These are phyloP conservation scores for Penaeus monodon DNA, from an alignment of 2,888 invertebrate species.

Conservation along the genomic window DNA sequence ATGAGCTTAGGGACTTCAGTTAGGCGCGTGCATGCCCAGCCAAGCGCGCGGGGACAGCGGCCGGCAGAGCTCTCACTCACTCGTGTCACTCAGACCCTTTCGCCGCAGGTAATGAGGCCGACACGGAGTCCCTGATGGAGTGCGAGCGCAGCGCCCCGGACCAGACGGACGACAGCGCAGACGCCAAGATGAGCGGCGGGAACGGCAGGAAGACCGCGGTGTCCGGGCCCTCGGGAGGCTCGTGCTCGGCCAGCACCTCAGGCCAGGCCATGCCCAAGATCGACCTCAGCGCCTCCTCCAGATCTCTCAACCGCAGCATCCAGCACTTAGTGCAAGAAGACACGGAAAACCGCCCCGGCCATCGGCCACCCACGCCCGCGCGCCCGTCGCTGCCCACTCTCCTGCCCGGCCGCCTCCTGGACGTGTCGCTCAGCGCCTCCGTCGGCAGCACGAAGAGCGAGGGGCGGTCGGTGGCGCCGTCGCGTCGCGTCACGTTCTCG, in stretches of 20 bases:
- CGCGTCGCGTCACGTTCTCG: slow-evolving; percentile 23
- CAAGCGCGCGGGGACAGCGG: no score
- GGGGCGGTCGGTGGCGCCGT: slow-evolving; percentile 7
- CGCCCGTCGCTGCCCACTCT: slow-evolving; percentile 62
- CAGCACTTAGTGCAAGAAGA: slow-evolving; percentile 58
- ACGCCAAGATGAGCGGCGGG: slow-evolving; percentile 4
- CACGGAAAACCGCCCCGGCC: slow-evolving; percentile 45
- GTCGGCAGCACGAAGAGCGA: slow-evolving; percentile 26
- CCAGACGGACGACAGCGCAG: neutral
- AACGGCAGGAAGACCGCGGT: slow-evolving; percentile 34
- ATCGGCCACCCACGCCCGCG: slow-evolving; percentile 63
- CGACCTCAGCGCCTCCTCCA: slow-evolving; percentile 32
- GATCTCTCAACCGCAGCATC: slow-evolving; percentile 60
- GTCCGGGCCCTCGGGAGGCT: slow-evolving; percentile 4
- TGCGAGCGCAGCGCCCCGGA: neutral
- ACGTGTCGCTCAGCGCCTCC: slow-evolving; percentile 41
- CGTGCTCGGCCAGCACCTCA: neutral
- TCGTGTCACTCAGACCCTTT: no score
- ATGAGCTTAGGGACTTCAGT: no score
- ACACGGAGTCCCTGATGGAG: slow-evolving; percentile 57
- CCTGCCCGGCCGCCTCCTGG: slow-evolving; percentile 38
- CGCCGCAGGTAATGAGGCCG: slow-evolving; percentile 48
- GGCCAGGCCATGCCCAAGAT: slow-evolving; percentile 58
- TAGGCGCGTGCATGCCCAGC: no score
- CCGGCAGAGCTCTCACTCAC: no score